A percentile compares a stretch with the other conserved stretches of the same genome.
phyloP scores from a whole-genome alignment of 1,140 invertebrate species.

The Chironomus tepperi region DNA sequence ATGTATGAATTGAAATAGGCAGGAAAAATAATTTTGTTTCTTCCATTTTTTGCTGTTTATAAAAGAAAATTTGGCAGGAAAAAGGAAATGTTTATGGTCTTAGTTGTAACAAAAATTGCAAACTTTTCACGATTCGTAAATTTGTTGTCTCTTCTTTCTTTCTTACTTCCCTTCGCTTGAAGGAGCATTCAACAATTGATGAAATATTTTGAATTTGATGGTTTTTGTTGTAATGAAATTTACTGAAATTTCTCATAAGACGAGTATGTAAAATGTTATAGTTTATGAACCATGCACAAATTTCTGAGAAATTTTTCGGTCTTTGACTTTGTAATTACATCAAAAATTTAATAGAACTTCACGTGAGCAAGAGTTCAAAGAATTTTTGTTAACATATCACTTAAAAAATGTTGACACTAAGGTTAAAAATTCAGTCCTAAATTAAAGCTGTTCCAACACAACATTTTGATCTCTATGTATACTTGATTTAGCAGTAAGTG shows the following conservation, averaged over 20 bases:
- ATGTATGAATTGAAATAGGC: constrained; percentile 13
- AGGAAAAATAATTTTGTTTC: background rate
- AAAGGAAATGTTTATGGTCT: constrained; percentile 8
- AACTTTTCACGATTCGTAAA: constrained; percentile 1
- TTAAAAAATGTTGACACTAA: too few relatives aligned
- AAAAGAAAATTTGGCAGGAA: background rate
- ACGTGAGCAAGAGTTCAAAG: too few relatives aligned
- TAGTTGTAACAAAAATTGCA: background rate
- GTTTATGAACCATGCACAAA: too few relatives aligned
- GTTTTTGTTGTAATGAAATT: background rate
- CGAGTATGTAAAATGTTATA: too few relatives aligned
- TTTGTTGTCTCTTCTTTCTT: background rate
- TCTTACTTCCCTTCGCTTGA: background rate
- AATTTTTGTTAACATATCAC: too few relatives aligned
- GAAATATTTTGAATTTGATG: background rate
- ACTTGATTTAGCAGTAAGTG: too few relatives aligned
- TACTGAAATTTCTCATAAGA: background rate
- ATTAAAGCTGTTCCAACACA: too few relatives aligned
- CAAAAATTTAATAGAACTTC: too few relatives aligned
- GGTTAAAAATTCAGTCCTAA: too few relatives aligned
- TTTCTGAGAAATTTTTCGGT: too few relatives aligned
- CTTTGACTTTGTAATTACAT: too few relatives aligned
- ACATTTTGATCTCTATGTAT: too few relatives aligned
- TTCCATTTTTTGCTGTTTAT: background rate
- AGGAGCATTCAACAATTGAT: constrained; percentile 12